Conservation (phyloP, 92 coral and sea anemone species). For the Virgularia gustaviana region DNA sequence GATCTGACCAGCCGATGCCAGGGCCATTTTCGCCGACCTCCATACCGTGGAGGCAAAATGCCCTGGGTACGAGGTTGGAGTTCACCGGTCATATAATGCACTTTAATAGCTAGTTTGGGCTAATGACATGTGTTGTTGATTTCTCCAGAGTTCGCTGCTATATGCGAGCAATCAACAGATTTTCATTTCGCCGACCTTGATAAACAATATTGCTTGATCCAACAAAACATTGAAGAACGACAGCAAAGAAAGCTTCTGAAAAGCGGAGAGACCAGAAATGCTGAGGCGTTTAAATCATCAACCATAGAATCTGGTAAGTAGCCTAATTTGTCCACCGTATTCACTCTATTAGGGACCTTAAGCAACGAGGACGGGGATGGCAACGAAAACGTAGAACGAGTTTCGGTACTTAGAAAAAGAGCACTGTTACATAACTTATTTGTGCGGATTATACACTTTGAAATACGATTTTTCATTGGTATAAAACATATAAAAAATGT, state of each 20-base stretch:
- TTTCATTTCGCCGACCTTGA: conserved; percentile 98
- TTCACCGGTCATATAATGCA: neutral
- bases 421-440: too few relatives aligned
- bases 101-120: neutral
- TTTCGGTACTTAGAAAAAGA: too few relatives aligned
- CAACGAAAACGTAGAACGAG: too few relatives aligned
- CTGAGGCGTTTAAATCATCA: conserved; percentile 58
- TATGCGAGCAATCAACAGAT: conserved; percentile 95
- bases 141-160: conserved; percentile 72
- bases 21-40: too few relatives aligned
- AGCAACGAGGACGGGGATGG: too few relatives aligned
- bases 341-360: too few relatives aligned
- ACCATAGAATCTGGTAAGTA: conserved; percentile 66
- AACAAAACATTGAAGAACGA: conserved; percentile 76
- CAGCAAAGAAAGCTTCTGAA: conserved; percentile 56
- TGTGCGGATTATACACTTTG: too few relatives aligned
- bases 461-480: too few relatives aligned
- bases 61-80: too few relatives aligned
- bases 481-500: neutral
- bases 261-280: conserved; percentile 51
- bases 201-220: conserved; percentile 87
- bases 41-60: too few relatives aligned
- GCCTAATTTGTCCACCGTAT: neutral
- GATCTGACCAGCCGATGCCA: too few relatives aligned
- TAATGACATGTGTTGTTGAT: neutral